Evolutionary conservation across 2,888 invertebrate genomes (phyloP), one percentile per base, ranked within the genome.

Genomic region (Seladonia tumulorum): DNA sequence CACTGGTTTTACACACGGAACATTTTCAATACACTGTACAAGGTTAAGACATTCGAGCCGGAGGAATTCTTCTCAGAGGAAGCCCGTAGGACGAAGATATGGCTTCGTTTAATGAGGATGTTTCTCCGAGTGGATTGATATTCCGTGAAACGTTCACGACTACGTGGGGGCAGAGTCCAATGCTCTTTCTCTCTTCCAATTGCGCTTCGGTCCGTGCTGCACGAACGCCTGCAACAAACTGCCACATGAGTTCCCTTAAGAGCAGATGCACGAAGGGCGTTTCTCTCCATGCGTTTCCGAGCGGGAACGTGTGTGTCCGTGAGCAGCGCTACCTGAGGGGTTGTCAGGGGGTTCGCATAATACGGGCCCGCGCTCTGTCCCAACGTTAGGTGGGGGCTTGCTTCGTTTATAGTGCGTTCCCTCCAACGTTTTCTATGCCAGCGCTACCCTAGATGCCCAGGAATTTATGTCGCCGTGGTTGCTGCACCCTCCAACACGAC

Each of bases 191-290:
- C 60, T 63, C 63, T 63, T 57, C 22, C 53, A 77, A 71, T 42
- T 71, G 81, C 75, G 57, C 79, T 79, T 79, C 86, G 91, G 88
- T 89, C 90, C 90, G 91, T 53, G 83, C 92, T 80, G 90, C 89
- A 91, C 91, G 91, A 92, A 92, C 91, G 93, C 91, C 89, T 86
- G 84, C 88, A 86, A 92, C 90, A 87, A 92, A 92, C 93, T 93
- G 93, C 85, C 90, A 89, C 88, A 87, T 18, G 82, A 74, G 87
- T 91, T 93, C 91, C 93, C 92, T 92, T 90, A 81, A 81, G 86
- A 90, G 93, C 93, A 93, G 93, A 93, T 93, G 93, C 90, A 89
- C 90, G 88, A 92, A 93, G 92, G 92, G 91, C 92, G 90, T 91
- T 89, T 89, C 91, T 82, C 76, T 82, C 76, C 86, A 66, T 79